These are phyloP conservation scores for Campylomormyrus tamandua DNA, from an alignment of 2,113 vertebrate genomes.

Conservation along the genomic window DNA sequence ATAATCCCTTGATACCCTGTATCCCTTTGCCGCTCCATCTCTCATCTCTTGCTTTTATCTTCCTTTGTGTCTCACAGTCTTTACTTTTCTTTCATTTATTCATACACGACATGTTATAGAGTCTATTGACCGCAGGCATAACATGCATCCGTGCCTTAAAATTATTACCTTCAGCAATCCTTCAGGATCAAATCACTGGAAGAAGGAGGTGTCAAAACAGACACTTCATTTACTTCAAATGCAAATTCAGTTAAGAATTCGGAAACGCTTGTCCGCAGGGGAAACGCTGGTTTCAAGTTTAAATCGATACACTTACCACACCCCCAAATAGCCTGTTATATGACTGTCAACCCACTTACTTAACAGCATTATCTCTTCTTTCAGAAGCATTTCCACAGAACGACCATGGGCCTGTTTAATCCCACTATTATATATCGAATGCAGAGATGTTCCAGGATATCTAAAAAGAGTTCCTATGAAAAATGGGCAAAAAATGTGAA, in stretches of 20 bases:
- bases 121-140: neutral
- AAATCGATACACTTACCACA: neutral
- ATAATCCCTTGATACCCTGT: neutral
- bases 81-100: neutral
- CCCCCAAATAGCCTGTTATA: neutral
- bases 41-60: neutral
- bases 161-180: neutral
- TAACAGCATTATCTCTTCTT: neutral
- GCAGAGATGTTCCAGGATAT: neutral
- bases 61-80: neutral
- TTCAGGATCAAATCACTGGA: neutral
- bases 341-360: neutral
- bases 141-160: neutral
- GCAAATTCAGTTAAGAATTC: conserved; percentile 1
- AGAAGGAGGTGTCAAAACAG: conserved; percentile 9
- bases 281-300: conserved; percentile 4
- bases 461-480: neutral
- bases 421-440: neutral
- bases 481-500: neutral
- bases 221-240: neutral
- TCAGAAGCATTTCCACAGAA: neutral
- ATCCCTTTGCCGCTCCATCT: neutral
- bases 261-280: neutral
- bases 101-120: neutral
- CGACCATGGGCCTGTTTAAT: neutral